These are phyloP conservation scores for Cairina moschata DNA, from an alignment of 2,113 vertebrate genomes.

Conservation along the genomic window DNA sequence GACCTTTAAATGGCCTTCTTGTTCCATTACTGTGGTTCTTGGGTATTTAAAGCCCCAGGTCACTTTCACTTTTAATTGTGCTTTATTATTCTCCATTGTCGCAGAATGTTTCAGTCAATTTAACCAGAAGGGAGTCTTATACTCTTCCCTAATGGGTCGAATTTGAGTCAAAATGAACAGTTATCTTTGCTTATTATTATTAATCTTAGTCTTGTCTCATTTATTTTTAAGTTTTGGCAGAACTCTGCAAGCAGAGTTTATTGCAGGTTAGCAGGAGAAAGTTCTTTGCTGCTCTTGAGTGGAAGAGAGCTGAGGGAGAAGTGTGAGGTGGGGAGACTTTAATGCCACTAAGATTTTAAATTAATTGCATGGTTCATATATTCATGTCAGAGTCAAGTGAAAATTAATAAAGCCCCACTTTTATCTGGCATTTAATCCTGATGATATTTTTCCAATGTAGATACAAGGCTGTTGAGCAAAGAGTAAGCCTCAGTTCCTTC, in stretches of 20 bases:
- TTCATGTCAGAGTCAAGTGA: slow-evolving; percentile 33
- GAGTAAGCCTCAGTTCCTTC: neutral
- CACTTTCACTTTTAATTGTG: slow-evolving; percentile 78
- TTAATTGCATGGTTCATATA: slow-evolving; percentile 20
- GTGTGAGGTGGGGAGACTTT: neutral
- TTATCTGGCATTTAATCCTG: slow-evolving; percentile 36
- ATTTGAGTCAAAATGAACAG: slow-evolving; percentile 69
- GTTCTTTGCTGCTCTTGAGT: neutral
- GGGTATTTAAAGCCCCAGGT: slow-evolving; percentile 67
- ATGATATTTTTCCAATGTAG: neutral
- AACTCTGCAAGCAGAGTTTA: neutral
- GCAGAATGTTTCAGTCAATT: slow-evolving; percentile 76
- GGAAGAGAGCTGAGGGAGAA: neutral
- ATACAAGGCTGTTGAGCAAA: neutral
- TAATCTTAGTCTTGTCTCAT: slow-evolving; percentile 65
- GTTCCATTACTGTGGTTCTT: slow-evolving; percentile 56
- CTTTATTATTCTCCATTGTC: slow-evolving; percentile 74
- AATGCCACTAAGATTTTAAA: neutral
- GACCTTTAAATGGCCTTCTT: slow-evolving; percentile 73
- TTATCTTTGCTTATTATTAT: slow-evolving; percentile 63
- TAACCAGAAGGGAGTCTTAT: slow-evolving; percentile 65
- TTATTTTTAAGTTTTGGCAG: slow-evolving; percentile 31
- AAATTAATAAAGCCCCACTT: slow-evolving; percentile 9
- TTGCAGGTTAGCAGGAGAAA: neutral
- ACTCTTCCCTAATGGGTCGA: slow-evolving; percentile 61